phyloP scores from a whole-genome alignment of 2,113 vertebrate species.

The Marmota monax region DNA sequence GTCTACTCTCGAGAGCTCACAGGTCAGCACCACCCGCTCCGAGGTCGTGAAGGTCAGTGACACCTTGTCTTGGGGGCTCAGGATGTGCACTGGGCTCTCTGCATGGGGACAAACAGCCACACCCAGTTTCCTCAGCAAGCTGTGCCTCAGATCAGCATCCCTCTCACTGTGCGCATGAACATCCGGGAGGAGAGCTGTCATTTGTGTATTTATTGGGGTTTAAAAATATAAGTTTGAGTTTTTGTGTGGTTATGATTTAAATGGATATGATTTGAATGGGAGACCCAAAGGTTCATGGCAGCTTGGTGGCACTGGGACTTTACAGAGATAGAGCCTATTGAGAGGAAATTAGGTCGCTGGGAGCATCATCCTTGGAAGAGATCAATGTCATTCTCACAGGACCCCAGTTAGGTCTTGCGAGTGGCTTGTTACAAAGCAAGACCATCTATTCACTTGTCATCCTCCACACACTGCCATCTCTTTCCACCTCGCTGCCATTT shows the following conservation, averaged over 20 bases:
- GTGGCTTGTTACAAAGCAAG: not conserved
- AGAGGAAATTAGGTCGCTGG: not conserved
- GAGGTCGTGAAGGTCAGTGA: slow-evolving; percentile 87
- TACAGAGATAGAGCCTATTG: not conserved
- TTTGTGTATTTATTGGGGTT: not conserved
- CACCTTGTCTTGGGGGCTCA: slow-evolving; percentile 89
- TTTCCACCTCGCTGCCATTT: not conserved
- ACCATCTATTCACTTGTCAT: not conserved
- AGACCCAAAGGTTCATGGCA: not conserved
- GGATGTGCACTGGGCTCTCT: slow-evolving; percentile 93
- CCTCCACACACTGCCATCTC: not conserved
- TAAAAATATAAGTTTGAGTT: not conserved
- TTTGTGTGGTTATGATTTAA: not conserved
- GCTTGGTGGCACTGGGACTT: not conserved
- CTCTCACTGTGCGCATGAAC: not conserved
- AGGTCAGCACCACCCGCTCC: slow-evolving; percentile 93
- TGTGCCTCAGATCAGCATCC: not conserved
- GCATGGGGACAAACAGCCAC: slow-evolving; percentile 15
- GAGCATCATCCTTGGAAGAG: not conserved
- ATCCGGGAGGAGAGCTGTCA: not conserved
- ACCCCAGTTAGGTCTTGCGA: not conserved
- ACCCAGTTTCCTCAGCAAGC: not conserved
- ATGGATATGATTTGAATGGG: not conserved
- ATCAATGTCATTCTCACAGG: not conserved
- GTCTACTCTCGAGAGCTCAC: slow-evolving; percentile 92